Evolutionary conservation across 2,888 invertebrate genomes (phyloP).

Genomic region (Cerastis leucographa): DNA sequence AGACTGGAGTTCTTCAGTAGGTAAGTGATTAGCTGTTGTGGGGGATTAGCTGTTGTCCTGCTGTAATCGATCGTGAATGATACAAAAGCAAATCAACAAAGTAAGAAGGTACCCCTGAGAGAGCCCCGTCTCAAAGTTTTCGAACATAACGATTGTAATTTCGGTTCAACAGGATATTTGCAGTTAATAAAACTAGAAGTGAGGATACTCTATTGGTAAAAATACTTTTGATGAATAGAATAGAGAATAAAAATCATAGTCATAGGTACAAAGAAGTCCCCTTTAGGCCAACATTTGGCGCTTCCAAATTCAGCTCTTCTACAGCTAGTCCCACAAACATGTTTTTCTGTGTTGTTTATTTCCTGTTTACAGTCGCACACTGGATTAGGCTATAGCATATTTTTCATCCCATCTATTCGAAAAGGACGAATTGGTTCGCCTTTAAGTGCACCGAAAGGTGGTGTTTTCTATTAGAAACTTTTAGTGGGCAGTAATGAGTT

Average conservation of each 20-base stretch:
- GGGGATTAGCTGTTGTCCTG: background rate
- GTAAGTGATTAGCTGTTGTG: slow-evolving; percentile 21
- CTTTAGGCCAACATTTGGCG: too few relatives aligned
- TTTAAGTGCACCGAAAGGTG: too few relatives aligned
- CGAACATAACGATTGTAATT: background rate
- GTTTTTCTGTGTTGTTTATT: too few relatives aligned
- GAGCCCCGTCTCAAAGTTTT: background rate
- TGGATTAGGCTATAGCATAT: background rate
- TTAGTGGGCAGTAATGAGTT: too few relatives aligned
- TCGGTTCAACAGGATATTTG: background rate
- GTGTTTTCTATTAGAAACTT: too few relatives aligned
- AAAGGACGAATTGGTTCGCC: too few relatives aligned
- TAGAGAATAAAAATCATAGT: too few relatives aligned
- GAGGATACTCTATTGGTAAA: background rate
- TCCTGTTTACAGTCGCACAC: background rate
- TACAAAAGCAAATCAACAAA: background rate
- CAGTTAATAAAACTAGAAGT: background rate
- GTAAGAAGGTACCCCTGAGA: background rate
- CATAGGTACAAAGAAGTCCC: too few relatives aligned
- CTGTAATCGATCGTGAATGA: slow-evolving; percentile 2
- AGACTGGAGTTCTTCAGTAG: slow-evolving; percentile 3
- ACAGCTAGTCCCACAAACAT: too few relatives aligned
- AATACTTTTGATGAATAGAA: too few relatives aligned
- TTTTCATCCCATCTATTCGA: too few relatives aligned
- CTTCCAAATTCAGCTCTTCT: too few relatives aligned